Percentiles rank a stretch among this genome's conserved stretches.
phyloP scores from a whole-genome alignment of 2,888 invertebrate species.

The Eupithecia tripunctaria region DNA sequence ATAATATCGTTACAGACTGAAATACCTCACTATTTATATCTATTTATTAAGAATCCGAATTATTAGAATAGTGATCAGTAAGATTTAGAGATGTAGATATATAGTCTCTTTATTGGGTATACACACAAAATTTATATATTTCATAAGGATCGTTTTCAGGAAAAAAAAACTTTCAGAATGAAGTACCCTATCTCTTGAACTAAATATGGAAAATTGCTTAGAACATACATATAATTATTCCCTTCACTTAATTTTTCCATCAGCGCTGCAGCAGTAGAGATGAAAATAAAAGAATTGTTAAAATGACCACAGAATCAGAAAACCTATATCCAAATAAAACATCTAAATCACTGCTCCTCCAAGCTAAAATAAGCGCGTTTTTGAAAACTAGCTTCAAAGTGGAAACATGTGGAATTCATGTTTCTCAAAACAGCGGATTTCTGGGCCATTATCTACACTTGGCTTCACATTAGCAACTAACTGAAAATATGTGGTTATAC shows the following conservation, averaged over 20 bases:
- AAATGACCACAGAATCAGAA: not conserved
- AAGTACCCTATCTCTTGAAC: too few species aligned
- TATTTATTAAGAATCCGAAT: not conserved
- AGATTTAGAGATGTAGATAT: too few species aligned
- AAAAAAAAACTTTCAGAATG: too few species aligned
- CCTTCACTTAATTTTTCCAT: too few species aligned
- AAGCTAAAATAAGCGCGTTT: not conserved
- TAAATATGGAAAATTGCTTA: too few species aligned
- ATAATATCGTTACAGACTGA: not conserved
- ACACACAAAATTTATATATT: too few species aligned
- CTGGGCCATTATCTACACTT: constrained; percentile 42
- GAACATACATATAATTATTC: too few species aligned
- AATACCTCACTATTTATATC: not conserved
- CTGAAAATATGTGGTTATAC: constrained; percentile 38
- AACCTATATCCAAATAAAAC: not conserved
- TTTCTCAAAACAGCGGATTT: constrained; percentile 40
- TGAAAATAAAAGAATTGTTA: not conserved
- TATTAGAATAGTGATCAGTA: not conserved
- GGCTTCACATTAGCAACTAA: constrained; percentile 38
- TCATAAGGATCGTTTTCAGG: too few species aligned
- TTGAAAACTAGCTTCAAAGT: constrained; percentile 26
- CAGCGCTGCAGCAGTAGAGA: not conserved
- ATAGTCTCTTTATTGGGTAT: too few species aligned
- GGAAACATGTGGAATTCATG: constrained; percentile 29
- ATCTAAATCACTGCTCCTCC: not conserved